Evolutionary conservation across 2,888 invertebrate genomes (phyloP), one percentile per base, ranked within the genome.

Genomic region (Autographa gamma): DNA sequence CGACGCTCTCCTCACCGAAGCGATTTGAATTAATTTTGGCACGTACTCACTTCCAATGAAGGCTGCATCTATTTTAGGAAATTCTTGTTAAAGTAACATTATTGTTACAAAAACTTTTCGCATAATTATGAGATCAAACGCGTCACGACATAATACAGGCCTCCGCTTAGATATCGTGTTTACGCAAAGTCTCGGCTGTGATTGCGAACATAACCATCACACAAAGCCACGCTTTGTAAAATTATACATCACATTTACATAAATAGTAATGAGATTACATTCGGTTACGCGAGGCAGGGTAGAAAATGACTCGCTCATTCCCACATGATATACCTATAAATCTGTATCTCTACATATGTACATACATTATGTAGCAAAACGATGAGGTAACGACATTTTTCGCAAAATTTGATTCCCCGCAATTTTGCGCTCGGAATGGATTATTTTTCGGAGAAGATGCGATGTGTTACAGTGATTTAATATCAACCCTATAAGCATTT

Each of bases 351-450:
- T 70, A 77, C 79, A 69, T 77, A 68, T 84, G 84, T 87, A 87
- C 78, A 86, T 90, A 86, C 14, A 48, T 48, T 48, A 88, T 86
- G 86, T 87, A 86, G 82, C 83, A 87, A 89, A 90, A 87, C 89
- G 87, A 85, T 84, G 82, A 83, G 77, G 86, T 93, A 93, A 93
- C 91, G 89, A 91, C 89, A 90, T 92, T 92, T 92, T 91, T 90
- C 86, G 78, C 88, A 91, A 92, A 93, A 93, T 93, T 92, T 92
- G 91, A 93, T 93, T 93, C 85, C 73, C 88, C 85, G 86, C 91
- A 92, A 92, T 92, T 92, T 93, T 86, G 84, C 87, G 78, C 82
- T 79, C 78, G 90, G 79, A 89, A 91, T 88, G 81, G 90, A 91
- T 92, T 88, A 89, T 90, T 90, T 90, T 89, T 86, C 82, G 81